A percentile compares a stretch with the other conserved stretches of the same genome.
These are phyloP conservation scores for Sciurus niger DNA, from an alignment of 2,113 vertebrate genomes.

Conservation along the genomic window DNA sequence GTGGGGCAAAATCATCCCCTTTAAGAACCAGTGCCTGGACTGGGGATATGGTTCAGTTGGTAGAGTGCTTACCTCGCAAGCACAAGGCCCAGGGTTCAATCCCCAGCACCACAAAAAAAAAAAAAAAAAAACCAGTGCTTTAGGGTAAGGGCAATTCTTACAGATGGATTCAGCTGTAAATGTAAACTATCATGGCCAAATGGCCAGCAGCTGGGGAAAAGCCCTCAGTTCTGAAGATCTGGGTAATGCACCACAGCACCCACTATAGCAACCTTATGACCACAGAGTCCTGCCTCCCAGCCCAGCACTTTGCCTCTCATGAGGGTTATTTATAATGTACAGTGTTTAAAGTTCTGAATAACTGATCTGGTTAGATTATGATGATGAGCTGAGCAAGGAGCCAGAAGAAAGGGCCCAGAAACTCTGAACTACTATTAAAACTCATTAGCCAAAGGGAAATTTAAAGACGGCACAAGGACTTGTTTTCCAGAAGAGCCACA, in stretches of 20 bases:
- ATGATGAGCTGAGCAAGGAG: not conserved
- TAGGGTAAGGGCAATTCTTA: not conserved
- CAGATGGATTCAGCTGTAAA: not conserved
- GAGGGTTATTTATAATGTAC: not conserved
- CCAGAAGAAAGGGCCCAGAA: not conserved
- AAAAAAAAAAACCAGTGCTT: not conserved
- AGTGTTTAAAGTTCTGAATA: slow-evolving; percentile 7
- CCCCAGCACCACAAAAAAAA: too few relatives aligned
- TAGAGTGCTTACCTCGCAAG: too few relatives aligned
- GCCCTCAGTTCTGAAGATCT: not conserved
- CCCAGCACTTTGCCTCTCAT: not conserved
- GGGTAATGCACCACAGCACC: not conserved
- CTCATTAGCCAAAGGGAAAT: not conserved
- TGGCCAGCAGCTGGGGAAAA: not conserved
- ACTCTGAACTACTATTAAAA: not conserved
- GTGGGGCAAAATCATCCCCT: not conserved
- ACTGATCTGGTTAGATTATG: not conserved
- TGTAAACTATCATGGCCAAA: not conserved
- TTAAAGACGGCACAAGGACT: not conserved
- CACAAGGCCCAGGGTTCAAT: too few relatives aligned
- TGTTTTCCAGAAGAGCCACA: not conserved
- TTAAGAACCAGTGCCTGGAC: not conserved
- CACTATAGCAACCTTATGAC: not conserved
- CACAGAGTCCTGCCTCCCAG: not conserved
- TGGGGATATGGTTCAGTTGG: too few relatives aligned